These are phyloP conservation scores for Sarcophaga subvicina DNA, from an alignment of 2,888 invertebrate species.

Conservation along the genomic window DNA sequence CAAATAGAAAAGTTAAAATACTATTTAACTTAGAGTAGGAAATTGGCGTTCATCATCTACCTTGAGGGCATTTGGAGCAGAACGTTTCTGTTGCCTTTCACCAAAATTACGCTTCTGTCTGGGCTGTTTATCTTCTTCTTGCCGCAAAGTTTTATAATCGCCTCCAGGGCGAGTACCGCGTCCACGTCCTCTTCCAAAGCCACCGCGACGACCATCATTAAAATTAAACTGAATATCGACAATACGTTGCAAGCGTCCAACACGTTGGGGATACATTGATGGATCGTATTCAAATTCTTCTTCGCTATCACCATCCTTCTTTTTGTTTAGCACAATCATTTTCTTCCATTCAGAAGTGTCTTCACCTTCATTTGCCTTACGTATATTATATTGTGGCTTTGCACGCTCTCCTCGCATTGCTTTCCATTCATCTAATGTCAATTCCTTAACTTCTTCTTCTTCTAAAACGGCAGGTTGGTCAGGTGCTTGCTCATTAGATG, in stretches of 20 bases:
- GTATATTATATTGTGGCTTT: slow-evolving; percentile 94
- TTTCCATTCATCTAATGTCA: slow-evolving; percentile 97
- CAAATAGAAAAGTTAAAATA: slow-evolving; percentile 19
- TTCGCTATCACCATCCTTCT: slow-evolving; percentile 83
- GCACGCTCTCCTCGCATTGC: slow-evolving; percentile 89
- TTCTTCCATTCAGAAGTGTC: slow-evolving; percentile 96
- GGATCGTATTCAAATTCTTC: slow-evolving; percentile 88
- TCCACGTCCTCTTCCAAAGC: slow-evolving; percentile 81
- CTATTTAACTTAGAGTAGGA: slow-evolving; percentile 92
- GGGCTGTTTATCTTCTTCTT: slow-evolving; percentile 71
- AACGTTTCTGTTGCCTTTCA: slow-evolving; percentile 73
- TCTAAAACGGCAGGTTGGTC: slow-evolving; percentile 82
- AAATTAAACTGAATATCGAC: slow-evolving; percentile 94
- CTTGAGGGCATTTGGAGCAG: slow-evolving; percentile 86
- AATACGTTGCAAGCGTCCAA: slow-evolving; percentile 92
- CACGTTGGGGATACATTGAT: slow-evolving; percentile 92
- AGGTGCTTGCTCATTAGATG: slow-evolving; percentile 79
- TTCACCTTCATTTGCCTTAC: slow-evolving; percentile 97
- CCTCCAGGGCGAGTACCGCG: slow-evolving; percentile 72
- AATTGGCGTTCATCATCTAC: slow-evolving; percentile 98
- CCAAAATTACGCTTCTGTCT: slow-evolving; percentile 71
- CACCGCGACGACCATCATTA: slow-evolving; percentile 89
- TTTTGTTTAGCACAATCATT: slow-evolving; percentile 90
- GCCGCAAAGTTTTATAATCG: slow-evolving; percentile 67
- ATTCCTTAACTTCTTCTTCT: slow-evolving; percentile 91